These are phyloP conservation scores for Cyprinella venusta DNA, from an alignment of 2,797 vertebrate species.

Conservation along the genomic window DNA sequence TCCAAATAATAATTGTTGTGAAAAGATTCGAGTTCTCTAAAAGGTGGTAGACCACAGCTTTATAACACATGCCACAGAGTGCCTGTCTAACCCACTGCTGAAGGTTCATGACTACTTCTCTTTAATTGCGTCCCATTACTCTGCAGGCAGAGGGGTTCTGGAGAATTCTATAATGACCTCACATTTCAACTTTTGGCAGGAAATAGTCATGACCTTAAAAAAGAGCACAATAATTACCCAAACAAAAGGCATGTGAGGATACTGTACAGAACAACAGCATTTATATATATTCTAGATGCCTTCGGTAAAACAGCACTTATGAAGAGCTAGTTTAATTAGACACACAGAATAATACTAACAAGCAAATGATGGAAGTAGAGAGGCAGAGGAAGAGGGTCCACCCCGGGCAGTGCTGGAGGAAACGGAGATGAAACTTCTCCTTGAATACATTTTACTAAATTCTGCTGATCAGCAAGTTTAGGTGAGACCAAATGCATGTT, in stretches of 20 bases:
- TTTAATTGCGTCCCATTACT: conserved; percentile 47
- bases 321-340: conserved; percentile 57
- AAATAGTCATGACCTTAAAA: conserved; percentile 33
- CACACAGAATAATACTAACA: conserved; percentile 59
- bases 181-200: conserved; percentile 33
- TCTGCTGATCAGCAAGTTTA: conserved; percentile 54
- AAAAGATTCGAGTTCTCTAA: conserved; percentile 10
- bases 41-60: conserved; percentile 18
- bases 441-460: conserved; percentile 54
- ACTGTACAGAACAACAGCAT: conserved; percentile 25
- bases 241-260: conserved; percentile 46
- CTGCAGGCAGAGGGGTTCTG: conserved; percentile 44
- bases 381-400: conserved; percentile 25
- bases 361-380: conserved; percentile 53
- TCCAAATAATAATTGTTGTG: background rate
- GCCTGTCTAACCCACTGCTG: conserved; percentile 9
- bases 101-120: conserved; percentile 28
- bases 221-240: conserved; percentile 28
- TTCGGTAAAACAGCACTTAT: conserved; percentile 32
- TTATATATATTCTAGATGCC: background rate
- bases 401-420: conserved; percentile 32
- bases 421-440: conserved; percentile 51
- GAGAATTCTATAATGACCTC: conserved; percentile 44
- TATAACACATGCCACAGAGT: conserved; percentile 26
- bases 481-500: background rate